These are phyloP conservation scores for Mesorhabditis belari DNA, from an alignment of 2,888 invertebrate species.

Conservation along the genomic window DNA sequence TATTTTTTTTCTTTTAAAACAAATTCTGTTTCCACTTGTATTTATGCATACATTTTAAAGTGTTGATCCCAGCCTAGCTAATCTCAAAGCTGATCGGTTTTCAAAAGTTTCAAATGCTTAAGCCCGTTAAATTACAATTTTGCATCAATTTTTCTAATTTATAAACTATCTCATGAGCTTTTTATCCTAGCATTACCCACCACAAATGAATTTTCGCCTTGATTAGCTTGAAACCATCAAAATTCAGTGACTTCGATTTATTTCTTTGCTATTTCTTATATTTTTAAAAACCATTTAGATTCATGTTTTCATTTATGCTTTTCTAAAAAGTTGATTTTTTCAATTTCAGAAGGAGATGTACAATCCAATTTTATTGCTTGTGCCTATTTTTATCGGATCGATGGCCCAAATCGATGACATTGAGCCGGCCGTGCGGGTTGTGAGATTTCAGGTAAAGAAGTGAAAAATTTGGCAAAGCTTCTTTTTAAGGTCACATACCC, in stretches of 20 bases:
- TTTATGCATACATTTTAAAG: too few relatives aligned
- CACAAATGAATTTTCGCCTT: background rate
- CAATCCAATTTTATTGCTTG: too few relatives aligned
- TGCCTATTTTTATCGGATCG: too few relatives aligned
- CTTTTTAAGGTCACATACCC: background rate
- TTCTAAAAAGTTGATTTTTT: background rate
- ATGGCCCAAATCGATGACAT: too few relatives aligned
- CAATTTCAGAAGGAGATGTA: background rate
- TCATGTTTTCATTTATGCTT: background rate
- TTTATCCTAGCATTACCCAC: background rate
- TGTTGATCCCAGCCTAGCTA: too few relatives aligned
- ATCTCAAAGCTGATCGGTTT: too few relatives aligned
- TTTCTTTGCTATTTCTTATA: background rate
- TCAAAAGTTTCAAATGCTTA: too few relatives aligned
- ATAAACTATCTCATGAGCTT: background rate
- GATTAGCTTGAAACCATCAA: background rate
- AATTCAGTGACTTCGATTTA: background rate
- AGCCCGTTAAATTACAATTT: background rate
- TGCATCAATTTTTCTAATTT: background rate
- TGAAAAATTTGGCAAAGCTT: conserved; percentile 7
- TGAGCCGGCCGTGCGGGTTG: conserved; percentile 36
- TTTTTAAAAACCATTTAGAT: background rate
- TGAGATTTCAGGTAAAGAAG: conserved; percentile 35
- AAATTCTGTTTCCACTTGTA: too few relatives aligned
- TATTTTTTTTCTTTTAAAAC: too few relatives aligned